These are phyloP conservation scores for Sebastes schlegelii DNA, from an alignment of 2,113 vertebrate genomes.

Conservation along the genomic window DNA sequence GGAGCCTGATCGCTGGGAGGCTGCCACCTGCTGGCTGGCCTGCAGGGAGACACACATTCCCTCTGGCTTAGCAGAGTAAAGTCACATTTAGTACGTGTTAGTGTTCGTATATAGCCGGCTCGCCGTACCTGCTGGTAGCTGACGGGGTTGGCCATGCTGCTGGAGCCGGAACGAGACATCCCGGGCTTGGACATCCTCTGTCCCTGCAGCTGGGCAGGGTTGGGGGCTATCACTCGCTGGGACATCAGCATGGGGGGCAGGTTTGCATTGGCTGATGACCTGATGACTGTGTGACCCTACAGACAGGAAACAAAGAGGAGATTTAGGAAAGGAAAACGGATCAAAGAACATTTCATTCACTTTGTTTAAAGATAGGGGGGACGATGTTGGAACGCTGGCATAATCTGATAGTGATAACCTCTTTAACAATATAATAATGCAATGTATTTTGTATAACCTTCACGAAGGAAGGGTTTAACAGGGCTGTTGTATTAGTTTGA, in stretches of 20 bases:
- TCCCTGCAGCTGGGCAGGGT: slow-evolving; percentile 93
- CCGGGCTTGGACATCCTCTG: slow-evolving; percentile 90
- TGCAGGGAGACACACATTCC: slow-evolving; percentile 48
- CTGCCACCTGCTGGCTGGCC: slow-evolving; percentile 85
- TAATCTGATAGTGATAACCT: too few species aligned
- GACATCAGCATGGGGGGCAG: slow-evolving; percentile 96
- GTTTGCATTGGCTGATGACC: slow-evolving; percentile 89
- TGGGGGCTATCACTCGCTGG: slow-evolving; percentile 94
- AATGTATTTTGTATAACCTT: not conserved
- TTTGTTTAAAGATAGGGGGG: too few species aligned
- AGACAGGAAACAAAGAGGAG: not conserved
- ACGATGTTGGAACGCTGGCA: too few species aligned
- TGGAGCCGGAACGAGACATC: slow-evolving; percentile 89
- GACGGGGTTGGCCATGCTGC: slow-evolving; percentile 88
- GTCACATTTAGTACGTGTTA: not conserved
- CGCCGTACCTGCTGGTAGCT: slow-evolving; percentile 90
- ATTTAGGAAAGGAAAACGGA: not conserved
- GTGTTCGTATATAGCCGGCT: not conserved
- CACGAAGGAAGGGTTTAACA: not conserved
- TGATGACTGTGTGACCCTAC: slow-evolving; percentile 95
- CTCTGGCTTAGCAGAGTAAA: not conserved
- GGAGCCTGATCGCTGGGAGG: slow-evolving; percentile 89
- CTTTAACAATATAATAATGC: not conserved
- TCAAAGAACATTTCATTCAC: not conserved
- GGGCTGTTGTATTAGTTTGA: not conserved